Percentiles rank a stretch among this genome's conserved stretches.
These are phyloP conservation scores for Zaprionus vittiger DNA, from an alignment of 1,140 invertebrate genomes.

Conservation along the genomic window DNA sequence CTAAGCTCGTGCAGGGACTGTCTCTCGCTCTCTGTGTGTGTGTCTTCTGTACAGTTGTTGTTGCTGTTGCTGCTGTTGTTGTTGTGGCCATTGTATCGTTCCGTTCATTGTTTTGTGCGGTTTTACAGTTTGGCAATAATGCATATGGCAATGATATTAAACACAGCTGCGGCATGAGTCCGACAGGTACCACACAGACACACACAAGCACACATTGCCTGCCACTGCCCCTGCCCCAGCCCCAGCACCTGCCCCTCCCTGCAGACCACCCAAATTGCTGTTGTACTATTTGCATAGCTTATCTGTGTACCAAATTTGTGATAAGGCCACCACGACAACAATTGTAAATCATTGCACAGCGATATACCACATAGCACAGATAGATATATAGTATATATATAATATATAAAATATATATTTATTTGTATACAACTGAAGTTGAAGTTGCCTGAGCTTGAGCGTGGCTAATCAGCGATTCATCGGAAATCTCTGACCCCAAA, in stretches of 20 bases:
- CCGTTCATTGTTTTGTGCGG: constrained; percentile 36
- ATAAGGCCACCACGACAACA: background rate
- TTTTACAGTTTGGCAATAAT: constrained; percentile 45
- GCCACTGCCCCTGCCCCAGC: background rate
- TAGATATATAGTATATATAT: background rate
- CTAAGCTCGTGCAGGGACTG: background rate
- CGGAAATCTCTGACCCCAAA: constrained; percentile 5
- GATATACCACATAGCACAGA: background rate
- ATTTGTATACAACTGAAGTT: background rate
- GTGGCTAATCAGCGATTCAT: constrained; percentile 7
- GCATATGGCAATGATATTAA: constrained; percentile 46
- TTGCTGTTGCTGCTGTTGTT: background rate
- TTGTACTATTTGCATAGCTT: background rate
- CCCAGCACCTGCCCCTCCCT: background rate
- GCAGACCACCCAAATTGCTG: background rate
- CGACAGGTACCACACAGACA: constrained; percentile 25
- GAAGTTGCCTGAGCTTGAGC: background rate
- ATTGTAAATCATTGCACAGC: background rate
- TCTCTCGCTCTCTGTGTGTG: background rate
- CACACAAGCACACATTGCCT: background rate
- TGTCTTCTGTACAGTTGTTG: constrained; percentile 16
- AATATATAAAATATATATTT: no score
- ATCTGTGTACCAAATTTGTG: background rate
- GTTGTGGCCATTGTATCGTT: constrained; percentile 9
- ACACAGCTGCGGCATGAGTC: constrained; percentile 21